Evolutionary conservation across 1,140 invertebrate genomes (phyloP).

Genomic region (Paraescarpia echinospica): DNA sequence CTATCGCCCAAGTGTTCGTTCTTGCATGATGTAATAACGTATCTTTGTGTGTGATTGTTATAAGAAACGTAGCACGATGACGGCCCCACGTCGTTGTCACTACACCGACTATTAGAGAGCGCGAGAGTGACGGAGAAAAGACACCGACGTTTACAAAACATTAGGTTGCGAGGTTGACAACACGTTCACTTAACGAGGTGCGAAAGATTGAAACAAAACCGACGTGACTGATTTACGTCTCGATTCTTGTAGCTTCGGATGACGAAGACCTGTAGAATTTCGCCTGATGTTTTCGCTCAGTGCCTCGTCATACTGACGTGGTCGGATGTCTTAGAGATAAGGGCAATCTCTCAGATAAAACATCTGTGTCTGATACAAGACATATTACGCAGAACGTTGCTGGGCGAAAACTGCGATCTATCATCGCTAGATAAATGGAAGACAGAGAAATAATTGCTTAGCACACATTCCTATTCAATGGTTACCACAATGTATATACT

Average conservation of each 20-base stretch:
- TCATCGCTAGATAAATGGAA: background rate
- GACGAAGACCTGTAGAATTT: background rate
- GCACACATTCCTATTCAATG: background rate
- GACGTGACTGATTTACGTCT: background rate
- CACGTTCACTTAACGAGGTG: background rate
- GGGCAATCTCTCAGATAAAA: background rate
- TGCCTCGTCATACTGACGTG: background rate
- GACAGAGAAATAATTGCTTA: background rate
- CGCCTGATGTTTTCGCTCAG: background rate
- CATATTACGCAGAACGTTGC: background rate
- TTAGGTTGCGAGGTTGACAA: background rate
- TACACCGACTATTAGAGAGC: too few species aligned
- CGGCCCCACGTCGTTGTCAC: too few species aligned
- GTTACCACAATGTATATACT: background rate
- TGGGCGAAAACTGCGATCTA: background rate
- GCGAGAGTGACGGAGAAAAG: background rate
- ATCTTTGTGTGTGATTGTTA: too few species aligned
- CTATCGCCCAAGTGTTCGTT: too few species aligned
- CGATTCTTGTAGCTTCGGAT: background rate
- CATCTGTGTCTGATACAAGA: background rate
- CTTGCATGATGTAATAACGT: too few species aligned
- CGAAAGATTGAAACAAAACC: conserved; percentile 1
- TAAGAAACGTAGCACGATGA: too few species aligned
- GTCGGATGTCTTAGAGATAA: background rate
- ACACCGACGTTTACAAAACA: background rate